These are phyloP conservation scores for Emydoidea blandingii DNA, from an alignment of 2,797 vertebrate species.

Conservation along the genomic window DNA sequence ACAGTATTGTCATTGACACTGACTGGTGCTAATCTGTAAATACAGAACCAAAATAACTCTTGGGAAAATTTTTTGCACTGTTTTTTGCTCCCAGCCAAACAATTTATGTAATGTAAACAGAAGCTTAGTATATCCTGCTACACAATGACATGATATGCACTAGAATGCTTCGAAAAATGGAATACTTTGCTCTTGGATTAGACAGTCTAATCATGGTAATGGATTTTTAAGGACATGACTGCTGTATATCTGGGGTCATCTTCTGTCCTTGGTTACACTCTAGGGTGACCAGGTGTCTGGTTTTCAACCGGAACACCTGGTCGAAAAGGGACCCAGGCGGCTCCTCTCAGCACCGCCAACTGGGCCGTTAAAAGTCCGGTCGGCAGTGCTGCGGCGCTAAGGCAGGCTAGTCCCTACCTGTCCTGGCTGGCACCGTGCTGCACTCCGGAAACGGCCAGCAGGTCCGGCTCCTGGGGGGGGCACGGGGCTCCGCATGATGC, in stretches of 20 bases:
- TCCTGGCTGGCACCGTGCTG: no score
- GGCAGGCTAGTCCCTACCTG: no score
- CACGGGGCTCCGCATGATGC: no score
- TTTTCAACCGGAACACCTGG: no score
- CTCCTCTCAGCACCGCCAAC: no score
- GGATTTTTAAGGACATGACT: conserved; percentile 29
- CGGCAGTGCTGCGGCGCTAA: no score
- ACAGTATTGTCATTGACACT: background rate
- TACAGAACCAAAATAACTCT: background rate
- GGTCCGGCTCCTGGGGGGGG: no score
- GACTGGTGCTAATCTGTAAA: conserved; percentile 34
- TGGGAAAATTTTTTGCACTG: background rate
- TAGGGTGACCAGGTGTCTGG: no score
- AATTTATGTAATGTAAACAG: background rate
- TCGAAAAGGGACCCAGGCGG: no score
- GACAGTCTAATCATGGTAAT: conserved; percentile 36
- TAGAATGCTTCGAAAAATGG: conserved; percentile 40
- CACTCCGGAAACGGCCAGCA: no score
- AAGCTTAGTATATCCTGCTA: conserved; percentile 15
- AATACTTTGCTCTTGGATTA: conserved; percentile 57
- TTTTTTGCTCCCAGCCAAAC: conserved; percentile 20
- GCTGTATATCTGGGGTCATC: fast-evolving
- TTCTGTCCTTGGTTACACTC: background rate
- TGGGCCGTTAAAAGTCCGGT: no score
- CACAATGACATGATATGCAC: background rate